Evolutionary conservation across 2,797 vertebrate species (phyloP).

Genomic region (Muscicapa comitata): DNA sequence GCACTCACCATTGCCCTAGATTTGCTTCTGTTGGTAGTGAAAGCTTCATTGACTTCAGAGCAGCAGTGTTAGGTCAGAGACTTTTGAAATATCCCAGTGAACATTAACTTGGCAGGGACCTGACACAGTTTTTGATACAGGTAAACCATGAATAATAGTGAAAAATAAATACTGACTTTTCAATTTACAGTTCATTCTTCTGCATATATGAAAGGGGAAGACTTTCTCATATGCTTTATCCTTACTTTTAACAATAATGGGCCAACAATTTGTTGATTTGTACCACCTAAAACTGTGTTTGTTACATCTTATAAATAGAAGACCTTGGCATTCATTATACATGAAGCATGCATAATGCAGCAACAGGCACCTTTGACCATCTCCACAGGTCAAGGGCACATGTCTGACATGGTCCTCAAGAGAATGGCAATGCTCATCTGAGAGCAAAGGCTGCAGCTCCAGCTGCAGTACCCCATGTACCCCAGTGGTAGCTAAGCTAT

Average conservation of each 20-base stretch:
- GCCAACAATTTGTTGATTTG: background rate
- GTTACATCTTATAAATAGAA: background rate
- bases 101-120: background rate
- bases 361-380: background rate
- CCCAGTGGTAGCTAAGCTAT: background rate
- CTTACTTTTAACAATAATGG: background rate
- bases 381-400: background rate
- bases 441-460: background rate
- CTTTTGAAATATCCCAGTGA: background rate
- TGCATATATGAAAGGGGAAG: background rate
- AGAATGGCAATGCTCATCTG: background rate
- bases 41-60: background rate
- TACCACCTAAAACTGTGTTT: background rate
- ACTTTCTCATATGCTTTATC: background rate
- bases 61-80: background rate
- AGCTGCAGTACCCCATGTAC: background rate
- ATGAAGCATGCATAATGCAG: background rate
- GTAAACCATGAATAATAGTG: background rate
- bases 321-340: fast-evolving
- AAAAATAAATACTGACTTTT: background rate
- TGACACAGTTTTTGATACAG: background rate
- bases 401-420: background rate
- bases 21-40: background rate
- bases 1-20: background rate
- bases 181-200: background rate